Base-by-base conservation (phyloP, 2,888 invertebrate genomes). In the Trachelus troglodyta region DNA sequence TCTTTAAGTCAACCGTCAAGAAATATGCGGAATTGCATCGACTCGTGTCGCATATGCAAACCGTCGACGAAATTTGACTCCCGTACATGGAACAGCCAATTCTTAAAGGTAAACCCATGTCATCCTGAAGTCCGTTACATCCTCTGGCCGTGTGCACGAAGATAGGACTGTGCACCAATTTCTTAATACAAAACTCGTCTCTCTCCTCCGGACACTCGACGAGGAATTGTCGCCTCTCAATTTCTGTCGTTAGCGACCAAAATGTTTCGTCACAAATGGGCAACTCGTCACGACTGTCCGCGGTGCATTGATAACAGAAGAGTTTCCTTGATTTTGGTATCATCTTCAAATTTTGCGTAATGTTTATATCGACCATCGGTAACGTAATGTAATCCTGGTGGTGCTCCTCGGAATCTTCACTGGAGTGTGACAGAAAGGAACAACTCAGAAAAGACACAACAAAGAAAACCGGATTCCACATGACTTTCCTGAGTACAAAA, bases 231-330 rank as follows among this genome's bases (percentile, higher is more conserved):
- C 37, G 12, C 40, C 69, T 79, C 12, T 79, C 76, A 15, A 23
- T 15, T 3, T 76, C 69, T 33, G 74, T 76, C 0, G 76, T 74
- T 30, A 69, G 69, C 12, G 76, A 34, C 80, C 76, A 79, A 79
- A 76, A 80, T 23, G n/a, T 75, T 12, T 69, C 76, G 80, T 79
- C 80, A 75, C 80, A 80, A 15, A 80, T 31, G 12, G 80, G 79
- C 9, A 68, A 15, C 0, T 68, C 34, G 71, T 80, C 75, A 12
- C 73, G 37, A 79, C 75, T 76, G 56, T 80, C 76, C 6, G 74
- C 75, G 1, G 73, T 33, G 74, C 80, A 80, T 34, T 75, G 77
- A 3, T 79, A 80, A 73, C 79, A 80, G 30, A 35, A 74, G 12
- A 78, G 15, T 15, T 69, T 76, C 40, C 31, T 37, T 12, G 56